phyloP scores from a whole-genome alignment of 1,140 invertebrate genomes.

The Anastatus disparis region DNA sequence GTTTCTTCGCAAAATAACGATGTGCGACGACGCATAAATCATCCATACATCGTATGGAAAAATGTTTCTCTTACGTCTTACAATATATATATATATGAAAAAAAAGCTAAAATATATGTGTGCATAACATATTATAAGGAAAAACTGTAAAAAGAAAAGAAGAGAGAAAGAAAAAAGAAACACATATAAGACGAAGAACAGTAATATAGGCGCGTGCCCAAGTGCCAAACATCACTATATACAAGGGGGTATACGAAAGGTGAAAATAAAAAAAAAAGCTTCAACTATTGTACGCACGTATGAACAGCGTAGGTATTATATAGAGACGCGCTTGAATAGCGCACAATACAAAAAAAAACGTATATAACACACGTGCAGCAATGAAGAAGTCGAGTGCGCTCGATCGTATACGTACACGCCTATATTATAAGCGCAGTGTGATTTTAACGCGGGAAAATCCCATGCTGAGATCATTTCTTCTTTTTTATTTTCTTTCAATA shows the following conservation, averaged over 20 bases:
- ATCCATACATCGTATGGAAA: background rate
- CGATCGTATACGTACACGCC: too few relatives aligned
- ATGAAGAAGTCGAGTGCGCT: too few relatives aligned
- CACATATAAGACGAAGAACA: background rate
- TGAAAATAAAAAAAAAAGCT: too few relatives aligned
- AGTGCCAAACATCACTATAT: constrained; percentile 63
- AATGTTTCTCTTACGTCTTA: too few relatives aligned
- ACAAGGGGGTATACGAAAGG: constrained; percentile 41
- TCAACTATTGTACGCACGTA: constrained; percentile 58
- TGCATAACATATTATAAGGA: background rate
- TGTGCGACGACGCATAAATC: background rate
- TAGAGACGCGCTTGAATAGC: too few relatives aligned
- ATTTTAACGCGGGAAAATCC: too few relatives aligned
- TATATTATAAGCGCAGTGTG: too few relatives aligned
- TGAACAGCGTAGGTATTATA: too few relatives aligned
- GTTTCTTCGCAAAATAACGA: constrained; percentile 37
- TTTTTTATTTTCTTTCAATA: too few relatives aligned
- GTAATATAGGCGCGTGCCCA: constrained; percentile 55
- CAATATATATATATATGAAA: background rate
- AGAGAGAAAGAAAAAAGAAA: constrained; percentile 9
- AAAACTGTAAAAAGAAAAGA: constrained; percentile 35
- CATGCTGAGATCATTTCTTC: too few relatives aligned
- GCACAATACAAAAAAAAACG: too few relatives aligned
- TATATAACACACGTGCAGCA: constrained; percentile 48
- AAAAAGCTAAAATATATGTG: background rate